phyloP scores from a whole-genome alignment of 2,888 invertebrate genomes.

The Neoaliturus tenellus region DNA sequence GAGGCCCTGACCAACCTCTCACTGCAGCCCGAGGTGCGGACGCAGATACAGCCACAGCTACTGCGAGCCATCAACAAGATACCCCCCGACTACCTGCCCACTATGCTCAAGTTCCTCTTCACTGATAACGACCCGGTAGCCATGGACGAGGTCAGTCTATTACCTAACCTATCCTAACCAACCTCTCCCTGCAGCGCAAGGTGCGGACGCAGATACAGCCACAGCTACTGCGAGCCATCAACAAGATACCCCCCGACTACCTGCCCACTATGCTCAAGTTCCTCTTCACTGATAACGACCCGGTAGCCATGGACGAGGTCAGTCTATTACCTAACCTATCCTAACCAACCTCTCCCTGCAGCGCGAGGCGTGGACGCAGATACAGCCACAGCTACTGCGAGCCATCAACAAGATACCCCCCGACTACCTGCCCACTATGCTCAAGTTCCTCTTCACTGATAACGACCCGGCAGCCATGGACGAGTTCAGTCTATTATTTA shows the following conservation, averaged over 20 bases:
- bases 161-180: no score
- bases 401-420: conserved; percentile 68
- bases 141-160: conserved; percentile 65
- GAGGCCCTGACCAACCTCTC: conserved; percentile 81
- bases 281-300: conserved; percentile 62
- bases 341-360: conserved; percentile 79
- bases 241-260: conserved; percentile 68
- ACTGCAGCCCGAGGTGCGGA: conserved; percentile 77
- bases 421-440: conserved; percentile 70
- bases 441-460: conserved; percentile 68
- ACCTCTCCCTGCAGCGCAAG: conserved; percentile 77
- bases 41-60: conserved; percentile 76
- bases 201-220: conserved; percentile 78
- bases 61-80: conserved; percentile 70
- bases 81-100: conserved; percentile 70
- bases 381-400: conserved; percentile 75
- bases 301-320: conserved; percentile 62
- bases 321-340: no score
- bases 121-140: conserved; percentile 60
- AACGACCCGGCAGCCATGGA: conserved; percentile 62
- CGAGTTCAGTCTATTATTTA: conserved; percentile 64
- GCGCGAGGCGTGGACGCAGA: conserved; percentile 76
- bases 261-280: conserved; percentile 71
- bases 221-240: conserved; percentile 72
- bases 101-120: conserved; percentile 70